phyloP scores from a whole-genome alignment of 2,888 invertebrate genomes.

The Hyalella azteca region DNA sequence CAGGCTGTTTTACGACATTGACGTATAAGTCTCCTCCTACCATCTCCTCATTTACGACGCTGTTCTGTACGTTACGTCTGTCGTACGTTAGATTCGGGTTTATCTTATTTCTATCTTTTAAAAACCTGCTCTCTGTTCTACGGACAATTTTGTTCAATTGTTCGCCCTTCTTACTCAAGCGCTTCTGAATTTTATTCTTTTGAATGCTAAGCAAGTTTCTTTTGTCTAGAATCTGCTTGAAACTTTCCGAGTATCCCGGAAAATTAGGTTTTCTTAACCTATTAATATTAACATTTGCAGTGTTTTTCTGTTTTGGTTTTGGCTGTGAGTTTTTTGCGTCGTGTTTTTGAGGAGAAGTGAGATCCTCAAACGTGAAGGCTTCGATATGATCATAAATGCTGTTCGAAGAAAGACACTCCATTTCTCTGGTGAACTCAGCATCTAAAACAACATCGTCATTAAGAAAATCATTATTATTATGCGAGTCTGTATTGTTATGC shows the following conservation, averaged over 20 bases:
- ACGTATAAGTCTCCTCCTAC: conserved; percentile 45
- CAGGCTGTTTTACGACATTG: conserved; percentile 48
- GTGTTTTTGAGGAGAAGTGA: background rate
- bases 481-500: background rate
- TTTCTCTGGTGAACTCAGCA: background rate
- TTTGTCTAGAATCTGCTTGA: conserved; percentile 29
- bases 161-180: conserved; percentile 25
- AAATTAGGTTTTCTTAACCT: conserved; percentile 29
- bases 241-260: conserved; percentile 33
- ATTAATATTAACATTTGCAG: background rate
- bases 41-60: conserved; percentile 39
- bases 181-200: conserved; percentile 32
- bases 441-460: background rate
- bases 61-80: conserved; percentile 30
- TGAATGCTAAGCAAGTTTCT: conserved; percentile 4
- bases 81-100: conserved; percentile 15
- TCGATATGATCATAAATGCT: conserved; percentile 38
- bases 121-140: conserved; percentile 2
- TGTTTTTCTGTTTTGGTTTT: conserved; percentile 15
- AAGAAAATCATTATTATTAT: background rate
- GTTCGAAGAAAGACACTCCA: conserved; percentile 22
- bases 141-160: conserved; percentile 28
- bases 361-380: conserved; percentile 36
- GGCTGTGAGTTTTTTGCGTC: background rate
- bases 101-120: conserved; percentile 27